A percentile compares a stretch with the other conserved stretches of the same genome.
phyloP scores from a whole-genome alignment of 2,888 invertebrate genomes.

The Acleris emargana region DNA sequence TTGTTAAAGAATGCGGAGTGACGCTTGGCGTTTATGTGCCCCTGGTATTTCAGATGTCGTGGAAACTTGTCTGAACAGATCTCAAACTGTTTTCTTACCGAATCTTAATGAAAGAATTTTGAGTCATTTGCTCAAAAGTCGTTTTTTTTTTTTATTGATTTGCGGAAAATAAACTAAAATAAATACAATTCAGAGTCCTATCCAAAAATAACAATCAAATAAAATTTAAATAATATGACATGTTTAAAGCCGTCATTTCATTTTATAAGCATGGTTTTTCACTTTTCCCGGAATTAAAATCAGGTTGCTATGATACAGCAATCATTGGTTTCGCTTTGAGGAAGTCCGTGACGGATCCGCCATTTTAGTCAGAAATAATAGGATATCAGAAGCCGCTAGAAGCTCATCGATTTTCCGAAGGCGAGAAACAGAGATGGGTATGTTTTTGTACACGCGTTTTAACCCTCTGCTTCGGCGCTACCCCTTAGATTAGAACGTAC shows the following conservation, averaged over 20 bases:
- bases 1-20: slow-evolving; percentile 20
- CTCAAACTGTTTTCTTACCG: slow-evolving; percentile 47
- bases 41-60: slow-evolving; percentile 66
- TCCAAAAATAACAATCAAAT: too few species aligned
- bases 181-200: too few species aligned
- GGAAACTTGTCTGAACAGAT: slow-evolving; percentile 62
- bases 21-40: slow-evolving; percentile 39
- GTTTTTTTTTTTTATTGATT: too few species aligned
- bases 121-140: not conserved
- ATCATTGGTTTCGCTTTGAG: slow-evolving; percentile 18
- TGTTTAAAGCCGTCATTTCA: too few species aligned
- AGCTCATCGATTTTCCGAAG: slow-evolving; percentile 52
- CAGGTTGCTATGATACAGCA: not conserved
- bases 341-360: slow-evolving; percentile 60
- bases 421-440: slow-evolving; percentile 33
- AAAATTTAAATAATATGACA: too few species aligned
- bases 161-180: not conserved
- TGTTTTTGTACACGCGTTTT: not conserved
- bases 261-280: not conserved
- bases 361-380: slow-evolving; percentile 66
- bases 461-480: not conserved
- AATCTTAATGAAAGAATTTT: slow-evolving; percentile 15
- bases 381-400: slow-evolving; percentile 49
- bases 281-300: slow-evolving; percentile 6
- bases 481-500: too few species aligned